Conservation (phyloP, 2,797 vertebrate species). For the Cygnus olor region DNA sequence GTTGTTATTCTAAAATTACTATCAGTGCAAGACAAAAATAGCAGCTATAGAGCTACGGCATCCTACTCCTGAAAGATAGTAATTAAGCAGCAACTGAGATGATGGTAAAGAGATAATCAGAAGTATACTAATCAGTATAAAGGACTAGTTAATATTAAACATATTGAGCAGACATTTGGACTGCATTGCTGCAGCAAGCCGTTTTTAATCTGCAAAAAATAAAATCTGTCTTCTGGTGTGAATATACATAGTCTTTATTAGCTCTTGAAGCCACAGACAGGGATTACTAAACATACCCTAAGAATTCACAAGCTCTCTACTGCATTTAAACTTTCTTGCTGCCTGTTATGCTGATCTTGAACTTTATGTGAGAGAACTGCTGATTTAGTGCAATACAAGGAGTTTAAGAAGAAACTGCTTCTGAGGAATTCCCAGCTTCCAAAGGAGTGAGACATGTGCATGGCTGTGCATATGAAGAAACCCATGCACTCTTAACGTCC, state of each 20-base stretch:
- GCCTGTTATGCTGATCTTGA: not conserved
- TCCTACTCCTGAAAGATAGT: not conserved
- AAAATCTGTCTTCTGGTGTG: not conserved
- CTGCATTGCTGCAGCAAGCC: not conserved
- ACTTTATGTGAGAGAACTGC: not conserved
- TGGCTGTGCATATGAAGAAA: not conserved
- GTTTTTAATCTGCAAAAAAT: not conserved
- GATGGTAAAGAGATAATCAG: not conserved
- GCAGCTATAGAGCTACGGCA: not conserved
- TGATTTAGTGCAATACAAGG: not conserved
- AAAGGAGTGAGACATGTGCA: not conserved
- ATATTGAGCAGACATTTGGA: not conserved
- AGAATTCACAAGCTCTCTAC: not conserved
- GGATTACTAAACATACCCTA: not conserved
- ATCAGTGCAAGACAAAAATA: not conserved
- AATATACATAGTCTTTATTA: not conserved
- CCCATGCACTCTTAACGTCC: not conserved
- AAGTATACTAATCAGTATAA: not conserved
- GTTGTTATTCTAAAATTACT: not conserved
- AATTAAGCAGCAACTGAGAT: not conserved
- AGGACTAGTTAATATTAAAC: not conserved
- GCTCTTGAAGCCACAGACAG: not conserved
- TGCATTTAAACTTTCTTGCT: not conserved
- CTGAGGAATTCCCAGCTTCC: not conserved
- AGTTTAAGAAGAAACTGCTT: not conserved